Base-by-base conservation (phyloP, 2,797 vertebrate species). In the Kryptopterus vitreolus region DNA sequence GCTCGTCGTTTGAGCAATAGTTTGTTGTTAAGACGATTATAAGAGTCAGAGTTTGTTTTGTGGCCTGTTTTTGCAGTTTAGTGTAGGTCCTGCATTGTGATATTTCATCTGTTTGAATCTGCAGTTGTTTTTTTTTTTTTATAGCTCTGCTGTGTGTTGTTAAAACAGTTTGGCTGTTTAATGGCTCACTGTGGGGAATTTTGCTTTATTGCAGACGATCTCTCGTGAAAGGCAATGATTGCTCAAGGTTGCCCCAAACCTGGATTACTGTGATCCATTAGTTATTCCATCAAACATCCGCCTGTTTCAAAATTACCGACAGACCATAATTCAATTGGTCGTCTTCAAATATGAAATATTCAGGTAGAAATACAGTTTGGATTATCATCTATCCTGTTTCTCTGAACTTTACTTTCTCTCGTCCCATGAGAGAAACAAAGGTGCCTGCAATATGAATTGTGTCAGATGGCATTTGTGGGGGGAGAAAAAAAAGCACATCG, bases 391-490 rank as follows among this genome's bases (percentile, higher is more conserved):
- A 26, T n/a, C 8, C 22, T n/a, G n/a, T n/a, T n/a, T n/a, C n/a
- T n/a, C n/a, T 75, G 22, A 72, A 16, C 31, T 70, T 55, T 35
- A 72, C 4, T 55, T 43, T 12, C 50, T 75, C 59, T 81, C 57
- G 20, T 69, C 55, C 7, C 61, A 76, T 26, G 53, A 78, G 65
- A 46, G 38, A 55, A 83, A 57, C 59, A 81, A 70, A 46, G 79
- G 82, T 82, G 65, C 58, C 58, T 43, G 66, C 74, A 82, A 84
- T 77, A 71, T 79, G 76, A 57, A 76, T 71, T 70, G n/a, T 81
- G 82, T 86, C 78, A 81, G 83, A 76, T 86, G 81, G 80, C 85
- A 81, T 86, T 86, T 86, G 70, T 74, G 55, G n/a, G n/a, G n/a
- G n/a, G n/a, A n/a, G n/a, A n/a, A n/a, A 70, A 84, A 29, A 82